These are phyloP conservation scores for Acronicta alni DNA, from an alignment of 2,888 invertebrate species.

Conservation along the genomic window DNA sequence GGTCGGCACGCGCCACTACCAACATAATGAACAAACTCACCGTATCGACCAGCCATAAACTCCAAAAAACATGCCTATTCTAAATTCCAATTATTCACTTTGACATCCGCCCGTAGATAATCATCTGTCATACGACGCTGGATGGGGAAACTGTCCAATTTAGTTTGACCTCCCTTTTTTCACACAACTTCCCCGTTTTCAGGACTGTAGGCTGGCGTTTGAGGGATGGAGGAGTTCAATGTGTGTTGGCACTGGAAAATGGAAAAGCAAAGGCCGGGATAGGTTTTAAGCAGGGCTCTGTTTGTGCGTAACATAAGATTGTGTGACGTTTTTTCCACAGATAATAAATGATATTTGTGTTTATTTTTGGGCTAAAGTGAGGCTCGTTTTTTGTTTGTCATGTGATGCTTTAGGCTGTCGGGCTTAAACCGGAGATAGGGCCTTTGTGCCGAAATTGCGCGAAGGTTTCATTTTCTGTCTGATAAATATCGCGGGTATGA, in stretches of 20 bases:
- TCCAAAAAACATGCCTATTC: constrained; percentile 71
- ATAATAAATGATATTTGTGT: constrained; percentile 64
- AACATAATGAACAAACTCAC: constrained; percentile 32
- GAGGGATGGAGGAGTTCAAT: constrained; percentile 54
- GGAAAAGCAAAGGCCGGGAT: constrained; percentile 75
- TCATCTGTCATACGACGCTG: constrained; percentile 86
- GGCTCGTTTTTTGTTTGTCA: constrained; percentile 29
- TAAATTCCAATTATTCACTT: constrained; percentile 88
- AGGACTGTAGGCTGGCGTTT: constrained; percentile 29
- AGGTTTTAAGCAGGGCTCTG: constrained; percentile 78
- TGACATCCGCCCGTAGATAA: constrained; percentile 86
- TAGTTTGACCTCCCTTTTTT: constrained; percentile 66
- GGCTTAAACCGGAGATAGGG: constrained; percentile 18
- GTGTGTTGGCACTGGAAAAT: constrained; percentile 66
- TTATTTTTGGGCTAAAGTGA: constrained; percentile 42
- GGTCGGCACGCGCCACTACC: constrained; percentile 22
- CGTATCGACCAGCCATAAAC: constrained; percentile 60
- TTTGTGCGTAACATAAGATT: constrained; percentile 81
- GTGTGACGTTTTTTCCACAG: constrained; percentile 75
- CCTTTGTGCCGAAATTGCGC: constrained; percentile 16
- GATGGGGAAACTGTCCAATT: constrained; percentile 71
- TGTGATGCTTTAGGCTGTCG: constrained; percentile 22
- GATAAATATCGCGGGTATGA: constrained; percentile 4
- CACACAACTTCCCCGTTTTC: constrained; percentile 55
- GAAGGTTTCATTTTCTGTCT: constrained; percentile 5